These are phyloP conservation scores for Cephalopachus bancanus DNA, from an alignment of 2,797 vertebrate species.

Conservation along the genomic window DNA sequence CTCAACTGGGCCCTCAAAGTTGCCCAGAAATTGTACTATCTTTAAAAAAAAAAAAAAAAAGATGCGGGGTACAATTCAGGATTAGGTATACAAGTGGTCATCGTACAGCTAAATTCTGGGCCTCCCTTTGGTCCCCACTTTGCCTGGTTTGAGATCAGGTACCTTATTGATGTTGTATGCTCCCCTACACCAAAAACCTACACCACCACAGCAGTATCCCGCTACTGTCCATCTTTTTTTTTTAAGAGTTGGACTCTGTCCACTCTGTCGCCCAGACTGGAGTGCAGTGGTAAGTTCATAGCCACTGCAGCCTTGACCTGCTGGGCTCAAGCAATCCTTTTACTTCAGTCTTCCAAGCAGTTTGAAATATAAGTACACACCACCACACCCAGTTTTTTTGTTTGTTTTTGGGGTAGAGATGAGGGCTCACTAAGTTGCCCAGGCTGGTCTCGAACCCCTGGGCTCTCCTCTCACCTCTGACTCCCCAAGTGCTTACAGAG, in stretches of 20 bases:
- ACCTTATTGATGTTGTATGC: too few relatives aligned
- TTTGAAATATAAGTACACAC: neutral
- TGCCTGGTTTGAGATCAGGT: too few relatives aligned
- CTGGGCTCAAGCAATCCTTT: neutral
- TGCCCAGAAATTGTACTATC: neutral
- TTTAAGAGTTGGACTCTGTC: neutral
- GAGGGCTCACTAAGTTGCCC: neutral
- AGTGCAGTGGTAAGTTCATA: neutral
- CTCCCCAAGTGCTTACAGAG: neutral
- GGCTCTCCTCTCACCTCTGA: neutral
- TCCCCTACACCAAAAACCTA: too few relatives aligned
- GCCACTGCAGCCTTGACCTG: neutral
- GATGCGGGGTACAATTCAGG: too few relatives aligned
- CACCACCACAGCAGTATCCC: too few relatives aligned
- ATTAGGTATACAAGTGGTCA: too few relatives aligned
- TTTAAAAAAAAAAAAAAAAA: too few relatives aligned
- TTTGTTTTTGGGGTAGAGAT: neutral
- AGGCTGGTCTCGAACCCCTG: neutral
- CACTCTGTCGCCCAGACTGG: neutral
- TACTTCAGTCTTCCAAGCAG: neutral
- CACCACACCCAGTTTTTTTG: neutral
- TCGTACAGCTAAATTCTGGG: too few relatives aligned
- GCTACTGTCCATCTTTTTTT: neutral
- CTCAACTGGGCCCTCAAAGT: conserved; percentile 23
- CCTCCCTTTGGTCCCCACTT: too few relatives aligned